Evolutionary conservation across 2,113 vertebrate genomes (phyloP), one percentile per base, ranked within the genome.

Genomic region (Sander lucioperca): DNA sequence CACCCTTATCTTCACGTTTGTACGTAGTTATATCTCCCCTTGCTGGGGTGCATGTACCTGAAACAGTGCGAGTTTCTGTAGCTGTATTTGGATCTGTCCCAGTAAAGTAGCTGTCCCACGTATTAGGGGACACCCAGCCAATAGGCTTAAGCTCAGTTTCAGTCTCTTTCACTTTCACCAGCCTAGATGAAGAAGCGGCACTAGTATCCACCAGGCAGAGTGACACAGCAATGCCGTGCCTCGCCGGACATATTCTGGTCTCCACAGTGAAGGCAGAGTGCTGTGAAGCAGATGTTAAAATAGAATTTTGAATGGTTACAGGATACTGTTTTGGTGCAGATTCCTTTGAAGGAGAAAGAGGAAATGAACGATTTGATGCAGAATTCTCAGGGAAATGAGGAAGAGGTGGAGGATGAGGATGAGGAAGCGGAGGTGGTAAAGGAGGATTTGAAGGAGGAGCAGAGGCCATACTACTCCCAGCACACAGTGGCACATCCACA

Each of bases 151-250:
- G 74, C 64, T 87, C 90, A 11, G 70, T 45, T 43, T 87, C 90
- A 39, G 76, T 25, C 19, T 85, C 87, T 66, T 96, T 95, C 48
- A 95, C 94, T 61, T 95, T 96, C 82, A 95, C 91, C 30, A 94
- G 90, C 23, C 92, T 93, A 0, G 95, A 93, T 45, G 88, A 86
- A 47, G 88, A 59, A 50, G 80, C 47, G 39, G 94, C 93, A 10
- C 93, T 95, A 57, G 88, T 88, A 51, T 93, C 93, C 56, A 90
- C 76, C 0, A 89, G 65, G 21, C 84, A 88, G 80, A 90, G 25
- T 2, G 94, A 94, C 45, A 93, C 90, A 27, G 88, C 93, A 16
- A 91, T 95, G 73, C 95, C 94, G 58, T 96, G 93, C 14, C 93
- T 95, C 0, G 92, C 84, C 14, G 39, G 87, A 77, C 86, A 84